phyloP scores from a whole-genome alignment of 2,113 vertebrate genomes.

The Sciurus niger region DNA sequence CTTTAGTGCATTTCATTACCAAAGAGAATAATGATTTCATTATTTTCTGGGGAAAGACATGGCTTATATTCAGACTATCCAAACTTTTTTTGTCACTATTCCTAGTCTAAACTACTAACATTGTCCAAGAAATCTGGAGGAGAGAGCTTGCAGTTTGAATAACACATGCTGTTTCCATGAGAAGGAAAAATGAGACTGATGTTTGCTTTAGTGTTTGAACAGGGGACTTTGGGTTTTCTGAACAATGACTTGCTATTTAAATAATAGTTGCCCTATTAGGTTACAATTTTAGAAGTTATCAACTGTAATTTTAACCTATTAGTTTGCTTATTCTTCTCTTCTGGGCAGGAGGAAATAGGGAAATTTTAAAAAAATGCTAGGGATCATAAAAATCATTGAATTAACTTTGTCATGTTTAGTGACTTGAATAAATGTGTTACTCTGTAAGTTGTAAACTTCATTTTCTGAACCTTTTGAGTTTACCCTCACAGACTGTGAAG shows the following conservation, averaged over 20 bases:
- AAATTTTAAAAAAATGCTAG: not conserved
- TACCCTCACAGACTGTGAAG: not conserved
- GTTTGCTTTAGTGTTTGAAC: conserved; percentile 85
- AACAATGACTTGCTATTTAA: conserved; percentile 83
- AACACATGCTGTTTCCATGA: conserved; percentile 76
- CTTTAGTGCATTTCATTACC: conserved; percentile 79
- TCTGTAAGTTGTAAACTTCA: not conserved
- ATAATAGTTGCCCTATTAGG: conserved; percentile 71
- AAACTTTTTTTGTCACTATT: conserved; percentile 71
- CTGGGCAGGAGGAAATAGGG: not conserved
- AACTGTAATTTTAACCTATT: conserved; percentile 49
- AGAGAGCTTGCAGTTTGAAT: conserved; percentile 79
- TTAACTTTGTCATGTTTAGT: conserved; percentile 21
- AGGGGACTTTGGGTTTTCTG: conserved; percentile 75
- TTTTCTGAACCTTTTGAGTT: conserved; percentile 39
- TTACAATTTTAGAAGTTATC: conserved; percentile 46
- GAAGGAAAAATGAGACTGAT: conserved; percentile 62
- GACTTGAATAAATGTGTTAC: not conserved
- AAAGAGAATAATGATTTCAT: conserved; percentile 86
- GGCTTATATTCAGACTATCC: conserved; percentile 81
- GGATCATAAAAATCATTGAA: conserved; percentile 51
- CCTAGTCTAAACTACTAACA: conserved; percentile 77
- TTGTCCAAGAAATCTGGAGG: conserved; percentile 83
- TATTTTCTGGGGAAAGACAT: conserved; percentile 86
- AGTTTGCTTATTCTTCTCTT: conserved; percentile 26